Conservation (phyloP, 2,888 invertebrate genomes). For the Microdon myrmicae region DNA sequence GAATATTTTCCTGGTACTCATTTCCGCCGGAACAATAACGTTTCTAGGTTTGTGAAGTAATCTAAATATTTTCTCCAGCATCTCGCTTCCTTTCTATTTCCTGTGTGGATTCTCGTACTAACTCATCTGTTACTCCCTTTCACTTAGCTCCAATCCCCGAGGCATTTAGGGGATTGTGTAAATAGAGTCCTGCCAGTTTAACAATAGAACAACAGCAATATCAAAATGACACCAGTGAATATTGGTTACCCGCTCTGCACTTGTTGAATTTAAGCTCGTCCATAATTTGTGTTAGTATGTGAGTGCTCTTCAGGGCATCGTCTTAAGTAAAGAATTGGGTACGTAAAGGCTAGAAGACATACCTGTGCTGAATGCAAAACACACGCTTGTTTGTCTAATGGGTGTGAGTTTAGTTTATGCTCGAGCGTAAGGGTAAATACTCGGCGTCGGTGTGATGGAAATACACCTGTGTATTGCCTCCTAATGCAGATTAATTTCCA, state of each 20-base stretch:
- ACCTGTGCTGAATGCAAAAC: not conserved
- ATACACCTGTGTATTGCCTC: too few relatives aligned
- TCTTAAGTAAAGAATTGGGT: too few relatives aligned
- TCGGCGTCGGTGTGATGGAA: too few relatives aligned
- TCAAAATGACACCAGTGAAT: not conserved
- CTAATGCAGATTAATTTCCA: conserved; percentile 40
- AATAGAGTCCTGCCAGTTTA: conserved; percentile 29
- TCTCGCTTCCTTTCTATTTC: conserved; percentile 39
- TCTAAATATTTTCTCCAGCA: conserved; percentile 41
- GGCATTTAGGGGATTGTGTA: conserved; percentile 32
- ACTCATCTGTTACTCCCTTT: conserved; percentile 1
- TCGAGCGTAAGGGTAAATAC: not conserved
- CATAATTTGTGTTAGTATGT: too few relatives aligned
- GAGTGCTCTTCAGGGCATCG: too few relatives aligned
- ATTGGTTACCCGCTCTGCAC: conserved; percentile 26
- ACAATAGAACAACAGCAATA: conserved; percentile 20
- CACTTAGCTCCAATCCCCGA: conserved; percentile 32
- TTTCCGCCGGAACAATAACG: conserved; percentile 50
- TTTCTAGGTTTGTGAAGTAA: conserved; percentile 40
- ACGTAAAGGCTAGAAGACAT: too few relatives aligned
- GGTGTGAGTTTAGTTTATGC: not conserved
- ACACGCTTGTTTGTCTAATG: not conserved
- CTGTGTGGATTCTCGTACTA: conserved; percentile 15
- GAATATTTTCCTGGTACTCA: conserved; percentile 28
- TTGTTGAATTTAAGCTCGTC: conserved; percentile 51